These are phyloP conservation scores for Cheiracanthium punctorium DNA, from an alignment of 2,888 invertebrate species.

Conservation along the genomic window DNA sequence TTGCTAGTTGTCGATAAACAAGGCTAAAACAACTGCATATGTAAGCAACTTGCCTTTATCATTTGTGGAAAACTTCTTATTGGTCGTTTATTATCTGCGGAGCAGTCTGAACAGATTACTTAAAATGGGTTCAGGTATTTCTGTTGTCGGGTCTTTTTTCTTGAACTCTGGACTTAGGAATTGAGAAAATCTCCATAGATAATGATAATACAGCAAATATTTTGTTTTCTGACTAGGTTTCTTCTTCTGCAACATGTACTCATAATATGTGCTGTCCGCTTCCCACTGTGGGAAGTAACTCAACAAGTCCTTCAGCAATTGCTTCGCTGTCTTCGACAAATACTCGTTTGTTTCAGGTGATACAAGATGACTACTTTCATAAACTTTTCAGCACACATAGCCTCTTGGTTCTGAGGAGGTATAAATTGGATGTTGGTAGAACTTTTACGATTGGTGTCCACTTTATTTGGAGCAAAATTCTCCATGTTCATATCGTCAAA, in stretches of 20 bases:
- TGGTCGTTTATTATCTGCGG: background rate
- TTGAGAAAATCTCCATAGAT: conserved; percentile 24
- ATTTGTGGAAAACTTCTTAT: background rate
- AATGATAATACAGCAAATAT: conserved; percentile 29
- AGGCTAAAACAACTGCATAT: conserved; percentile 20
- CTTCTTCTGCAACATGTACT: background rate
- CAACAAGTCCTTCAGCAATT: background rate
- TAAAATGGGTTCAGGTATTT: conserved; percentile 29
- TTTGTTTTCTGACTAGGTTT: conserved; percentile 2
- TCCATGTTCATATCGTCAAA: background rate
- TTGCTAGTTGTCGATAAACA: conserved; percentile 43
- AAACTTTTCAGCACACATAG: conserved; percentile 2
- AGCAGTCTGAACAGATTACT: background rate
- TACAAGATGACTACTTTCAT: conserved; percentile 23
- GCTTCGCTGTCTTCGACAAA: background rate
- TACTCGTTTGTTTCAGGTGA: background rate
- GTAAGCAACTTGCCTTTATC: conserved; percentile 34
- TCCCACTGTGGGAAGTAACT: background rate
- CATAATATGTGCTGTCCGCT: background rate
- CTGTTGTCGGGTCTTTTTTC: conserved; percentile 9
- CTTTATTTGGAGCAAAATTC: no score
- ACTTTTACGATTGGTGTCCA: conserved; percentile 3
- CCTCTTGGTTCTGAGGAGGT: conserved; percentile 26
- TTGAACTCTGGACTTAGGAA: background rate
- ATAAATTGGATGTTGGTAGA: background rate